Base-by-base conservation (phyloP, 2,888 invertebrate genomes). In the Muscina levida region DNA sequence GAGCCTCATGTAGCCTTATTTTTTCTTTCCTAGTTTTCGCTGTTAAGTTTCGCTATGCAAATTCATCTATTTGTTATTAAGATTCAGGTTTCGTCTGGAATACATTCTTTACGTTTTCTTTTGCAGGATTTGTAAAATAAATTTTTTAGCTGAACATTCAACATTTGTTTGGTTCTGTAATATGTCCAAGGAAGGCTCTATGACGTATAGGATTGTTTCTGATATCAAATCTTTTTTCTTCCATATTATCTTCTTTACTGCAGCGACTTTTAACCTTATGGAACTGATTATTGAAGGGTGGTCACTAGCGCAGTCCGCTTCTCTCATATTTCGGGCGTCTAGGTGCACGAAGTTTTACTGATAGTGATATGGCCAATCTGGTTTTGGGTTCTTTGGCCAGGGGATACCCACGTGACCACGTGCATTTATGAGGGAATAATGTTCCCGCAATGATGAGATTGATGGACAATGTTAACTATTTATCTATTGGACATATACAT, bases 371-470 rank as follows among this genome's bases (percentile, higher is more conserved):
- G n/a, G n/a, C n/a, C n/a, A n/a, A n/a, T n/a, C n/a, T n/a, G n/a
- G n/a, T n/a, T n/a, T n/a, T n/a, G n/a, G n/a, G n/a, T n/a, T n/a
- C 24, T 24, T 4, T 46, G 26, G 11, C 24, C 48, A 44, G 26
- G 46, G 15, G 65, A 46, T 24, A 48, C 31, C 17, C 66, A 66
- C 10, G n/a, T n/a, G n/a, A n/a, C n/a, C n/a, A n/a, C n/a, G n/a
- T n/a, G n/a, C n/a, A n/a, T n/a, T n/a, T n/a, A n/a, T n/a, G n/a
- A n/a, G n/a, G n/a, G n/a, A n/a, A n/a, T n/a, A n/a, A n/a, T n/a
- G 66, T 46, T 15, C 46, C 65, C 6, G 24, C 65, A 46, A 46
- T 66, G 8, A 46, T 46, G 6, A 46, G 46, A 10, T 66, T 66
- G 46, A n/a, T n/a, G n/a, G n/a, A n/a, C n/a, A n/a, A n/a, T n/a